Evolutionary conservation across 2,113 vertebrate species (phyloP).

Genomic region (Vulpes vulpes): DNA sequence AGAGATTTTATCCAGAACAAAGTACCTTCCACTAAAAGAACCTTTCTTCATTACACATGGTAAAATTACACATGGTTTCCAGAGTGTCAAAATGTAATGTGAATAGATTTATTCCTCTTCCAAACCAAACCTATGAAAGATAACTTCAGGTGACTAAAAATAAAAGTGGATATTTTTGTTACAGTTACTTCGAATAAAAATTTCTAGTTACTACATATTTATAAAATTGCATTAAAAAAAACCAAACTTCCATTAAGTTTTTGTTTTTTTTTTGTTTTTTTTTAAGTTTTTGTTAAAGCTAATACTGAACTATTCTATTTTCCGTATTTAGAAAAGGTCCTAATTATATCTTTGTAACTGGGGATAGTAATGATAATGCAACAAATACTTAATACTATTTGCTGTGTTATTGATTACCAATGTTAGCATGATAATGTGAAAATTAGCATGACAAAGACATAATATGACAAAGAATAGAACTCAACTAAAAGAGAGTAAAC

Average conservation of each 20-base stretch:
- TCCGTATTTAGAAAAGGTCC: background rate
- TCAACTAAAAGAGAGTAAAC: background rate
- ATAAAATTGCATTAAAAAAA: background rate
- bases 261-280: constrained; percentile 58
- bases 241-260: background rate
- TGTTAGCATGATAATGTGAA: background rate
- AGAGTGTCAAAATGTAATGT: background rate
- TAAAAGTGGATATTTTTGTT: background rate
- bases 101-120: background rate
- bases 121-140: background rate
- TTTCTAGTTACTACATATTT: background rate
- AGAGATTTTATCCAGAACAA: background rate
- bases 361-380: background rate
- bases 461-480: background rate
- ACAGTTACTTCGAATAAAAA: background rate
- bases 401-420: background rate
- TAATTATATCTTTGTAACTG: background rate
- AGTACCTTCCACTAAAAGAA: background rate
- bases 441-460: background rate
- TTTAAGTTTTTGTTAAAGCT: background rate
- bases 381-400: background rate
- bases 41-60: background rate
- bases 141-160: background rate
- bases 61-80: background rate
- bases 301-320: background rate